Evolutionary conservation across 2,113 vertebrate genomes (phyloP).

Genomic region (Gadus chalcogrammus): DNA sequence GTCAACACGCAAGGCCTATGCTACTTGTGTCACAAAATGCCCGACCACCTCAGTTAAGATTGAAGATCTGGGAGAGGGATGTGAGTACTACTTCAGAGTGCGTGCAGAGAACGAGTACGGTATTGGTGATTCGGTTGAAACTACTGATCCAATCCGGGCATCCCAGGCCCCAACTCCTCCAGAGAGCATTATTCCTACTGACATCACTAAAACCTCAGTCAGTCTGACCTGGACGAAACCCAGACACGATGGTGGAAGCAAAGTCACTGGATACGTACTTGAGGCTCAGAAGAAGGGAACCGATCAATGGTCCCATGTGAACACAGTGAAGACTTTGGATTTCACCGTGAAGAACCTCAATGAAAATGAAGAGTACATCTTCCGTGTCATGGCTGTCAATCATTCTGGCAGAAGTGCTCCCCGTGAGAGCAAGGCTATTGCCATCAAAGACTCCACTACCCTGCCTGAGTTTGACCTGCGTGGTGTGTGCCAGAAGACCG

Average conservation of each 20-base stretch:
- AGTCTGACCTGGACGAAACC: constrained; percentile 95
- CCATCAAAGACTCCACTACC: constrained; percentile 86
- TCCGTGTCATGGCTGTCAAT: constrained; percentile 96
- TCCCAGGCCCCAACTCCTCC: constrained; percentile 91
- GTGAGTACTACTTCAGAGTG: constrained; percentile 97
- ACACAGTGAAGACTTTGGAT: constrained; percentile 86
- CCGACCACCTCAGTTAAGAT: constrained; percentile 83
- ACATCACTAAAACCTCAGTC: constrained; percentile 87
- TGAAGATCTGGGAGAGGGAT: constrained; percentile 85
- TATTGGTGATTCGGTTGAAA: constrained; percentile 91
- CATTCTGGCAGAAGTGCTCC: constrained; percentile 90
- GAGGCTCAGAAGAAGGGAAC: constrained; percentile 94
- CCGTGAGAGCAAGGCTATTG: constrained; percentile 85
- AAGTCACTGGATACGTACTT: constrained; percentile 92
- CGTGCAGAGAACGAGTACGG: constrained; percentile 96
- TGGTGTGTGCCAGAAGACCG: constrained; percentile 87
- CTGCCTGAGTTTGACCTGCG: constrained; percentile 91
- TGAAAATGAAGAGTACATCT: constrained; percentile 93
- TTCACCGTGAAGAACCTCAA: constrained; percentile 89
- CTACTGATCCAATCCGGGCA: constrained; percentile 86
- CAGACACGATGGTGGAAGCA: constrained; percentile 93
- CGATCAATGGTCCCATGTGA: constrained; percentile 90
- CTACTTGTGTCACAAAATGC: constrained; percentile 87
- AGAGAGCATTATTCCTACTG: constrained; percentile 88
- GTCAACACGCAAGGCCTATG: constrained; percentile 92